Percentiles rank a stretch among this genome's conserved stretches.
These are phyloP conservation scores for Onchidella celtica DNA, from an alignment of 2,888 invertebrate species.

Conservation along the genomic window DNA sequence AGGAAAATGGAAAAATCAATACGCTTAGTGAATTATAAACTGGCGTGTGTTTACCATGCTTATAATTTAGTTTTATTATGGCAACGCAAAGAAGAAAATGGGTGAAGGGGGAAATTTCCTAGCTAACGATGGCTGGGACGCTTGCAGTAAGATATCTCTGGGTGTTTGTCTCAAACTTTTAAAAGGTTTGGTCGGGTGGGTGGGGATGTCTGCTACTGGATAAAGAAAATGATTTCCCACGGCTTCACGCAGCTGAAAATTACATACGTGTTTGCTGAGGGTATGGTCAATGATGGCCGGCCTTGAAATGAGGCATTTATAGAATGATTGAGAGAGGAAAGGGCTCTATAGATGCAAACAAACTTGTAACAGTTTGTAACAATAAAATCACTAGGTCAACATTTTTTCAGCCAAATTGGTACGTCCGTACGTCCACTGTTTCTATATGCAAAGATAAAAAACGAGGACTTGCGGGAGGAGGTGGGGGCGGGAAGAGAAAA, in stretches of 20 bases:
- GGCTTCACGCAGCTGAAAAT: background rate
- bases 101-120: background rate
- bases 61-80: constrained; percentile 14
- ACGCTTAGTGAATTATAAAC: constrained; percentile 36
- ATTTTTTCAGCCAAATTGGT: no score
- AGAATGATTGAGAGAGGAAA: no score
- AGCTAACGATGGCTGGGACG: background rate
- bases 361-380: no score
- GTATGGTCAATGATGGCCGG: background rate
- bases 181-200: background rate
- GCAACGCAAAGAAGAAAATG: constrained; percentile 5
- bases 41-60: constrained; percentile 7
- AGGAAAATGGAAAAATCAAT: constrained; percentile 46
- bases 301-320: background rate
- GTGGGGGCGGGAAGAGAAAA: no score
- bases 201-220: background rate
- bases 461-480: no score
- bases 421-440: no score
- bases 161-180: background rate
- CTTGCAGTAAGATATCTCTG: background rate
- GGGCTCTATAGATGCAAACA: no score
- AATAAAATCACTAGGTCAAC: no score
- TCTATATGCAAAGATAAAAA: no score
- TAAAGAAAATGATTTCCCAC: background rate
- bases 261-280: background rate